Evolutionary conservation across 2,888 invertebrate genomes (phyloP).

Genomic region (Beris morrisii): DNA sequence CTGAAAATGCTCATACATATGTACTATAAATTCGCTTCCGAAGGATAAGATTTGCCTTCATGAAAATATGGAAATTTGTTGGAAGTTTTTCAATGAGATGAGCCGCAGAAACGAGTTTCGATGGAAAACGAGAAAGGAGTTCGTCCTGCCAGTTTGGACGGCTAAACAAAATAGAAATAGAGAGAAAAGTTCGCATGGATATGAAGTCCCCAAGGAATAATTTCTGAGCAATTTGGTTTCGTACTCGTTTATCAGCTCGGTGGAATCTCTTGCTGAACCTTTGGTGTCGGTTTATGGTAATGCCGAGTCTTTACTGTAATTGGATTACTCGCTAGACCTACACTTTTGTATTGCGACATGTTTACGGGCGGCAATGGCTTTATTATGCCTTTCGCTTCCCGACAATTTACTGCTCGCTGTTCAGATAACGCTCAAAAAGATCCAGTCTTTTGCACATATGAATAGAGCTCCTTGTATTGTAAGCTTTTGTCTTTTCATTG

Average conservation of each 20-base stretch:
- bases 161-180: neutral
- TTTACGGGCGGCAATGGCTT: no score
- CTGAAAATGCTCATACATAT: neutral
- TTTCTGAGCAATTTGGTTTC: conserved; percentile 8
- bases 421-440: no score
- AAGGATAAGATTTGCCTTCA: conserved; percentile 11
- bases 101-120: no score
- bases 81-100: no score
- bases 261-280: neutral
- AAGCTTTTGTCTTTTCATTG: no score
- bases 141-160: neutral
- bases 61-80: conserved; percentile 19
- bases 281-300: conserved; percentile 10
- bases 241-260: conserved; percentile 2
- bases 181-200: conserved; percentile 3
- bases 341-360: no score
- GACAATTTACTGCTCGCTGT: no score
- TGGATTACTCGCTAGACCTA: neutral
- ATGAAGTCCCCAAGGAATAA: conserved; percentile 7
- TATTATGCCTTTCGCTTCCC: no score
- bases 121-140: neutral
- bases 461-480: no score
- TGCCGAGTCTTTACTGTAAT: conserved; percentile 2
- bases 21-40: conserved; percentile 4
- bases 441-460: no score